A percentile compares a stretch with the other conserved stretches of the same genome.
Evolutionary conservation across 2,888 invertebrate species (phyloP).

Genomic region (Cyaniris semiargus): DNA sequence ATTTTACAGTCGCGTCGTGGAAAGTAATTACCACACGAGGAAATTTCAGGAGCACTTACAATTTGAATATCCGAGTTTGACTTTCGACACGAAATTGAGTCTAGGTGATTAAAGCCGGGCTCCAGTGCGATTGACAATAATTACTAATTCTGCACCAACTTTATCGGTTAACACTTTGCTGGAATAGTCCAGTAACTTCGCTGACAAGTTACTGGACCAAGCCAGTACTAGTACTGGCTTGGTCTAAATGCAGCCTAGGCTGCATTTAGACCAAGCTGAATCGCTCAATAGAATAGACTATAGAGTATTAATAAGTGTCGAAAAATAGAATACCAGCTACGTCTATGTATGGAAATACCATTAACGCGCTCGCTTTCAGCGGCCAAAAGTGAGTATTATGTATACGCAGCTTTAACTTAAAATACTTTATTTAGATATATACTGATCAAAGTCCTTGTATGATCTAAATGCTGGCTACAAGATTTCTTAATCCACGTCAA

Average conservation of each 20-base stretch:
- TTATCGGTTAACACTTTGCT: slow-evolving; percentile 1
- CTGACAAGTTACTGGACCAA: not conserved
- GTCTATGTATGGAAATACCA: too few species aligned
- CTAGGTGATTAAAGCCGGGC: not conserved
- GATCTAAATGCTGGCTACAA: not conserved
- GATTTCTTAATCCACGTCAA: slow-evolving; percentile 11
- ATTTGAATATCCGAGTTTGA: slow-evolving; percentile 20
- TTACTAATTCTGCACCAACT: slow-evolving; percentile 10
- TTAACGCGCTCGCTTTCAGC: too few species aligned
- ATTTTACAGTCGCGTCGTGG: not conserved
- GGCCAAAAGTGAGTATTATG: not conserved
- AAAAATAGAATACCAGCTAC: too few species aligned
- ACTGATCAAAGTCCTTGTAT: not conserved
- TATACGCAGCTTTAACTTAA: not conserved
- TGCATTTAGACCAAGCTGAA: not conserved
- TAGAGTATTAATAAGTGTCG: too few species aligned
- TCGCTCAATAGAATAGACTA: too few species aligned
- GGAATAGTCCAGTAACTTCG: not conserved
- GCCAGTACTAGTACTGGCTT: too few species aligned
- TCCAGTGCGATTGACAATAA: slow-evolving; percentile 11
- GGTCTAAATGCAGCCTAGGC: too few species aligned
- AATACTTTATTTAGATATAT: not conserved
- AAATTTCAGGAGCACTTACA: slow-evolving; percentile 3
- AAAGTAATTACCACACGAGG: slow-evolving; percentile 1
- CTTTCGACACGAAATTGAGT: not conserved